Evolutionary conservation across 2,888 invertebrate genomes (phyloP), one percentile per base, ranked within the genome.

Genomic region (Agriopis aurantiaria): DNA sequence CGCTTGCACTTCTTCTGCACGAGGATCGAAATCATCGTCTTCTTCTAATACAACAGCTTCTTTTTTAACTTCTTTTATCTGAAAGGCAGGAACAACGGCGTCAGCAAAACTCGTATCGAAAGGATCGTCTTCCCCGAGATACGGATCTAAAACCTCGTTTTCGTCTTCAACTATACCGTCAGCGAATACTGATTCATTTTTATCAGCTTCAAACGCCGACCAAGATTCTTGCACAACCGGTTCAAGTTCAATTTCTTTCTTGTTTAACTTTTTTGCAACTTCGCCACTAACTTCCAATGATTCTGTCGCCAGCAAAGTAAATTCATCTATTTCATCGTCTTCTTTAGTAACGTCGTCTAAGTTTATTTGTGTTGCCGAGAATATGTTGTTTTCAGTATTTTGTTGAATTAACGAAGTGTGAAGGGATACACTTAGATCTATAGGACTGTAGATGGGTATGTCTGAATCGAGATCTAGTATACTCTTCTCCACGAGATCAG

Each of bases 101-200:
- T 97, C 97, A 0, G 97, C 97, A 87, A 97, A 97, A 61, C 97
- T 96, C 33, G 98, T 98, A 82, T 98, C 98, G 81, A 98, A 98
- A 0, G 98, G 98, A 95, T 98, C 98, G 80, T 96, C 96, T 81
- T 95, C 95, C 74, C 95, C 95, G 75, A 92, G 82, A 82, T 95
- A 95, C 62, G 90, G 91, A 78, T 92, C 92, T 73, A 88, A 65
- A 5, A 91, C 84, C 80, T 94, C 93, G 73, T 92, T 87, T 76
- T 92, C 91, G 82, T 95, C 93, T 83, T 94, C 94, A 41, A 89
- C 88, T 64, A 94, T 91, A 64, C 90, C 84, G 76, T 92, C 93
- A 43, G 95, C 93, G 77, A 92, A 93, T 55, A 91, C 93, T 57
- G 82, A 82, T 73, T 91, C 92, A 82, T 88, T 91, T 81, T 91